phyloP scores from a whole-genome alignment of 2,888 invertebrate species.

The Hemistola chrysoprasaria region DNA sequence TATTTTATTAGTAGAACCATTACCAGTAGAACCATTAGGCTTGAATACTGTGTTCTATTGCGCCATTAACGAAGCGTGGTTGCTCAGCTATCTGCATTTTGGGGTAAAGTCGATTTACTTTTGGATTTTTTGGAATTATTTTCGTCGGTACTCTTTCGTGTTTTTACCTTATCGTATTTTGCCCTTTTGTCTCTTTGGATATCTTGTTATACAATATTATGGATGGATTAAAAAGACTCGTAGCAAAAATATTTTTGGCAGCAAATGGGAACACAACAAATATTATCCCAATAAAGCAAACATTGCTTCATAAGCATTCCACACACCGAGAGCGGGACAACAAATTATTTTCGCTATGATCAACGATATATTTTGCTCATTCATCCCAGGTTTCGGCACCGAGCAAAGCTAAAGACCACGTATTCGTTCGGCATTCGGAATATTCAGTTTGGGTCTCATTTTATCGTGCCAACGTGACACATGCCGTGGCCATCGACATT shows the following conservation, averaged over 20 bases:
- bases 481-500: slow-evolving; percentile 13
- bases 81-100: slow-evolving; percentile 43
- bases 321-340: background rate
- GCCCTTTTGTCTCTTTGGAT: background rate
- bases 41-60: slow-evolving; percentile 7
- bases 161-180: background rate
- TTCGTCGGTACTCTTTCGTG: slow-evolving; percentile 2
- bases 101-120: slow-evolving; percentile 45
- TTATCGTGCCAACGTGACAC: slow-evolving; percentile 17
- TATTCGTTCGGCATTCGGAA: slow-evolving; percentile 9
- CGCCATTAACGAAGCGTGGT: slow-evolving; percentile 37
- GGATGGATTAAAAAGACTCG: too few species aligned
- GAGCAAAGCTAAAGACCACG: slow-evolving; percentile 15
- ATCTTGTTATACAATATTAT: background rate
- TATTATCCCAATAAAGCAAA: too few species aligned
- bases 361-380: slow-evolving; percentile 8
- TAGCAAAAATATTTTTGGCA: too few species aligned
- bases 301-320: background rate
- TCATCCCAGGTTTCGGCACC: slow-evolving; percentile 11
- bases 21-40: too few species aligned
- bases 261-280: too few species aligned
- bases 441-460: slow-evolving; percentile 18
- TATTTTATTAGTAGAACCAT: too few species aligned
- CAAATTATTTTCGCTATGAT: background rate
- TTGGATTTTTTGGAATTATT: slow-evolving; percentile 14